Evolutionary conservation across 2,113 vertebrate genomes (phyloP), one percentile per base, ranked within the genome.

Genomic region (Mobula birostris): DNA sequence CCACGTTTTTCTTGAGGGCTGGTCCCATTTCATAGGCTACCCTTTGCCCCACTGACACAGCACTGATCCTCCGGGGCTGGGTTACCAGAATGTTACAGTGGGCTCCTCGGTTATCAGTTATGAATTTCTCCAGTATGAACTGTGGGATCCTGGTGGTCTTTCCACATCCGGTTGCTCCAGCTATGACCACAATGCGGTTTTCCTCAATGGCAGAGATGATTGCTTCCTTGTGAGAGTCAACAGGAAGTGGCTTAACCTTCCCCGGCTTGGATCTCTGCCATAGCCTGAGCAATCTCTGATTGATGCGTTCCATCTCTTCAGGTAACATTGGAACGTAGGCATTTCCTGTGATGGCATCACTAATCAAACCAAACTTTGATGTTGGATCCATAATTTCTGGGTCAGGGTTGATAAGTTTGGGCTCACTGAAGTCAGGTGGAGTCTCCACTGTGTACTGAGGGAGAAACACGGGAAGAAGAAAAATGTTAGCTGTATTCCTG

Each of bases 81-180:
- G 99, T 99, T 95, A 99, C 98, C 80, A 99, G 95, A 66, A 99
- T 95, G 56, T 99, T 99, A 96, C 98, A 99, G 94, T 96, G 95
- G 0, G 98, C 98, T 0, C 99, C 99, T 0, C 96, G 95, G 0
- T 98, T 98, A 5, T 95, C 96, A 36, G 96, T 96, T 94, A 98
- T 97, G 0, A 96, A 95, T 24, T 97, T 97, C 94, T 99, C 99
- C 96, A 99, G 96, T 94, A 99, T 96, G 94, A 99, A 97, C 95
- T 98, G 98, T 0, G 99, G 99, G 95, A 99, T 98, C 11, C 99
- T 96, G 0, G 99, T 99, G 14, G 99, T 99, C 72, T 99, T 99
- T 21, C 99, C 99, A 0, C 99, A 99, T 77, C 99, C 99, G 0
- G 99, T 99, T 95, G 99, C 99, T 6, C 99, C 99, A 0, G 98